A percentile compares a stretch with the other conserved stretches of the same genome.
Conservation (phyloP, 2,888 invertebrate genomes). For the Branchellion lobata region DNA sequence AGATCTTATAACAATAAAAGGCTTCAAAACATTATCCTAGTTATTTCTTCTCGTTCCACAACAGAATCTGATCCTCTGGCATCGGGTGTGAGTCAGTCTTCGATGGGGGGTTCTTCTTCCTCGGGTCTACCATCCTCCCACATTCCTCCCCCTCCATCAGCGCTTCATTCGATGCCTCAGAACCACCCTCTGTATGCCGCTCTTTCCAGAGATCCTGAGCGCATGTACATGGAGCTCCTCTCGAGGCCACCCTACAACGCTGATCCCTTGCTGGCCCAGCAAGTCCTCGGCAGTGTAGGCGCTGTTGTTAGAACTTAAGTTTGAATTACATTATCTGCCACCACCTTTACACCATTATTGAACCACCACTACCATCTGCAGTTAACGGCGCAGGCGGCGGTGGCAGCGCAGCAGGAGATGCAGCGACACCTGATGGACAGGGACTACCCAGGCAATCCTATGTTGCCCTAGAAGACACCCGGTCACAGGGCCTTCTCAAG, state of each 20-base stretch:
- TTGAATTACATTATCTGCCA: neutral
- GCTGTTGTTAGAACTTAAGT: too few relatives aligned
- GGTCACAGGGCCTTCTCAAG: too few relatives aligned
- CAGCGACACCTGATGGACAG: constrained; percentile 49
- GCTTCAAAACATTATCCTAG: too few relatives aligned
- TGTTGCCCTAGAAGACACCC: constrained; percentile 33
- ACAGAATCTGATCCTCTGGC: constrained; percentile 48
- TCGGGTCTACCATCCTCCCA: constrained; percentile 11
- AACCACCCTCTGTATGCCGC: constrained; percentile 51
- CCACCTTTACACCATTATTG: neutral
- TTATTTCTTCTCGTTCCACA: too few relatives aligned
- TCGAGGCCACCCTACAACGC: constrained; percentile 77
- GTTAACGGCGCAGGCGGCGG: constrained; percentile 67
- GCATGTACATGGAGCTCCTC: constrained; percentile 66
- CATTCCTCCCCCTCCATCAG: constrained; percentile 24
- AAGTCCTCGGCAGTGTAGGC: constrained; percentile 62
- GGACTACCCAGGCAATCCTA: constrained; percentile 39
- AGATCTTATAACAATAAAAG: constrained; percentile 12
- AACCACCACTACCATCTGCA: constrained; percentile 2
- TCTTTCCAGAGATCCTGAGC: constrained; percentile 55
- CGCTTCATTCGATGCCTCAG: constrained; percentile 24
- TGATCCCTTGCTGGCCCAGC: constrained; percentile 74
- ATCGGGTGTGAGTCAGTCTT: constrained; percentile 50
- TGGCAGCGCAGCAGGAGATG: constrained; percentile 61
- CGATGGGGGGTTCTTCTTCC: constrained; percentile 41